Evolutionary conservation across 1,140 invertebrate species (phyloP), one percentile per base, ranked within the genome.

Genomic region (Monochamus saltuarius): DNA sequence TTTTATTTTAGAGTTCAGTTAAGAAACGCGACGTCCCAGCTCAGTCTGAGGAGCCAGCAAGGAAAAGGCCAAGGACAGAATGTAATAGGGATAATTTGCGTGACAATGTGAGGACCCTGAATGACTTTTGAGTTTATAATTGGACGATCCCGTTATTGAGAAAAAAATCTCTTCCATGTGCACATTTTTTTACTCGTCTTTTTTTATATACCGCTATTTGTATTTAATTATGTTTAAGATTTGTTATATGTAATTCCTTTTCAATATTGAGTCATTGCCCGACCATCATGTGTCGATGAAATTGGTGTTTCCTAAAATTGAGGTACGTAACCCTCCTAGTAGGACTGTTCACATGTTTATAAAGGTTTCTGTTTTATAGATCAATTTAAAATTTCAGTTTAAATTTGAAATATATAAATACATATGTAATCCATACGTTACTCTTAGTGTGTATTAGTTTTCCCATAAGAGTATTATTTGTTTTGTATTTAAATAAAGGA

Each of bases 41-140:
- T 1, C 52, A 56, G 39, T 29, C 46, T 10, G 45, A 60, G 6
- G 62, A 64, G 38, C 52, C 62, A 2, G 34, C 38, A 3, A 59
- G 58, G 34, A 64, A 64, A 49, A 55, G 57, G 38, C 22, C 43
- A 22, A 56, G 58, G 19, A 39, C 56, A 2, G 62, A 64, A 6
- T 53, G 36, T 14, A 45, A 10, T 22, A 19, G 39, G 17, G 40
- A 56, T 10, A 38, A 22, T 34, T 14, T 29, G 10, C 14, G 29
- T 29, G 39, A 55, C 10, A 11, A 29, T 45, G 3, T 38, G n/a
- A 46, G 13, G 16, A 46, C 16, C 37, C 10, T 29, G n/a, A 57
- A 57, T 36, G n/a, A 19, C 13, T 29, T 22, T 51, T 42, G 34
- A 38, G 17, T 59, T 14, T 22, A 11, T 39, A 19, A n/a, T 16